A percentile compares a stretch with the other conserved stretches of the same genome.
phyloP scores from a whole-genome alignment of 30 jellyfish, hydroid and myxozoan species.

The Rhopilema esculentum region DNA sequence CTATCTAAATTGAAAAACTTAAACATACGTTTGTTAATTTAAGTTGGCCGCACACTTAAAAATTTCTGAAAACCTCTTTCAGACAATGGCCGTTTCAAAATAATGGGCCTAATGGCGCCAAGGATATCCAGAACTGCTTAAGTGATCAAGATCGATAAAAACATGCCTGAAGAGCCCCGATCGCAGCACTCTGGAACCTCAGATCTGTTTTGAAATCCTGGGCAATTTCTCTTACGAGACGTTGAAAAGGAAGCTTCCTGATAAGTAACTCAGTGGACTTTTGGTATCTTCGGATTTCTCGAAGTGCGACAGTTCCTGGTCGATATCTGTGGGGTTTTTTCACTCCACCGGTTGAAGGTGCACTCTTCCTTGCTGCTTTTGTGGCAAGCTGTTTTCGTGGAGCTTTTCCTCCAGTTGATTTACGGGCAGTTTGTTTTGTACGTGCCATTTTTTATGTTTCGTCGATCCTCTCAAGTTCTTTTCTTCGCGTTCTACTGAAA shows the following conservation, averaged over 20 bases:
- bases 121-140: too few species aligned
- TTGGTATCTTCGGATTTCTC: slow-evolving; percentile 99
- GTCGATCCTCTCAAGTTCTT: neutral
- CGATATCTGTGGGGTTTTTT: slow-evolving; percentile 99
- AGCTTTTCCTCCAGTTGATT: slow-evolving; percentile 99
- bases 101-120: neutral
- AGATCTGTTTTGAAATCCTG: slow-evolving; percentile 98
- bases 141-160: neutral
- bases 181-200: slow-evolving; percentile 99
- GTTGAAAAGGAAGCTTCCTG: slow-evolving; percentile 95
- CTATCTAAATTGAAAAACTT: neutral
- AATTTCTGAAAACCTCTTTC: neutral
- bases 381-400: slow-evolving; percentile 99
- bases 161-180: slow-evolving; percentile 93
- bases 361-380: slow-evolving; percentile 98
- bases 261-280: slow-evolving; percentile 97
- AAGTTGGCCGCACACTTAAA: neutral
- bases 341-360: slow-evolving; percentile 99
- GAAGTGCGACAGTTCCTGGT: slow-evolving; percentile 99
- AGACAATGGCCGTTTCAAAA: neutral
- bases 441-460: slow-evolving; percentile 86
- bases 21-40: neutral
- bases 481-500: neutral
- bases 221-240: slow-evolving; percentile 98
- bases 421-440: slow-evolving; percentile 99